Evolutionary conservation across 2,888 invertebrate species (phyloP), one percentile per base, ranked within the genome.

Genomic region (Lasius fuliginosus): DNA sequence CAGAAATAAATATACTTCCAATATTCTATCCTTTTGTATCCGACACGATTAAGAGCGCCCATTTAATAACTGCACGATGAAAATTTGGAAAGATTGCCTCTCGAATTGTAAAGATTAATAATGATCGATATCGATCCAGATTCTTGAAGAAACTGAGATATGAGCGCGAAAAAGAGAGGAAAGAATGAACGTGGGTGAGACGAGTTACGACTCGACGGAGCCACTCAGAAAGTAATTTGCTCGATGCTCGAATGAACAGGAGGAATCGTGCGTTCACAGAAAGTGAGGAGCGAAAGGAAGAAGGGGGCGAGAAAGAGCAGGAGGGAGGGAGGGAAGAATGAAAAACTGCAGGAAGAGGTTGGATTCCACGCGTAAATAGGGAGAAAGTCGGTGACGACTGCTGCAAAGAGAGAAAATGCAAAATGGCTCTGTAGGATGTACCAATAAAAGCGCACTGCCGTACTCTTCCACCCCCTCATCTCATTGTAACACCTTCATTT

Each of bases 201-300:
- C 53, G 74, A 83, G 84, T 82, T 77, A 83, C 74, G 79, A 76
- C 82, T 84, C 68, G 82, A 82, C 86, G 87, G 86, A 91, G 88
- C 90, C 89, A 91, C 91, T 92, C 88, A 69, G 89, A 90, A 92
- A 92, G 91, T 92, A 91, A 91, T 91, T 91, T 92, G 91, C 89
- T 87, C 89, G 79, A 92, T 90, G 89, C 91, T 81, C 69, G 86
- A 87, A 67, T 82, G 87, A 85, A 84, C 85, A 86, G 83, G 77
- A 82, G 85, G 75, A 85, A 84, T 69, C 86, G 79, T 86, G 85
- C 89, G 86, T 75, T 86, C 79, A 79, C 56, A 30, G 56, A 68
- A 56, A n/a, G 71, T 69, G 53, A 42, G 85, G 75, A 68, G 73
- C 75, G 84, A 86, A 82, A 79, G 85, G 67, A 58, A 74, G 76